phyloP scores from a whole-genome alignment of 2,797 vertebrate species.

The Poliocrania exsul region DNA sequence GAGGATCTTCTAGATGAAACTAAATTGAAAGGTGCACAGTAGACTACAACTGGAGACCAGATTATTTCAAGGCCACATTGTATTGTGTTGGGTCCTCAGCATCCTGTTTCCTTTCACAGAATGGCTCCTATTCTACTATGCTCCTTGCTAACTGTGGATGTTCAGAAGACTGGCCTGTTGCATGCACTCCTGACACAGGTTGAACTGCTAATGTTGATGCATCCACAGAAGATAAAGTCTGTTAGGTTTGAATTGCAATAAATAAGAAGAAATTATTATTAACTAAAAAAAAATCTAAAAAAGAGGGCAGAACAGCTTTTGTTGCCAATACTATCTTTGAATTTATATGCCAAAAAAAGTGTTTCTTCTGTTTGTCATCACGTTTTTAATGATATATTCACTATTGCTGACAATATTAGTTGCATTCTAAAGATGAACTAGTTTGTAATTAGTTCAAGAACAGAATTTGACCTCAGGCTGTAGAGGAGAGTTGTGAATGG shows the following conservation, averaged over 20 bases:
- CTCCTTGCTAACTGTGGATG: neutral
- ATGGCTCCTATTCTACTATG: neutral
- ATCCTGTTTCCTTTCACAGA: neutral
- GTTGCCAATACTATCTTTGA: neutral
- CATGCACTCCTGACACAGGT: neutral
- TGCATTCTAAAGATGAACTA: neutral
- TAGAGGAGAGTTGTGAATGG: neutral
- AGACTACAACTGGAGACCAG: neutral
- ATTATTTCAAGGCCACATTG: neutral
- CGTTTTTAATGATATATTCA: neutral
- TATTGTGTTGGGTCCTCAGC: neutral
- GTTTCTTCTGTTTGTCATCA: neutral
- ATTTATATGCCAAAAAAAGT: neutral
- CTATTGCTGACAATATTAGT: neutral
- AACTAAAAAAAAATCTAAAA: neutral
- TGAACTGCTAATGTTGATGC: neutral
- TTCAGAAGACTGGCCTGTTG: neutral
- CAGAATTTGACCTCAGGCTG: neutral
- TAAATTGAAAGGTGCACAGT: neutral
- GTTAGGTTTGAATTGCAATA: neutral
- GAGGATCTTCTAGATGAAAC: neutral
- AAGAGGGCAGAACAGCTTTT: neutral
- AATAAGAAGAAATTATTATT: neutral
- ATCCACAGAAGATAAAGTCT: neutral
- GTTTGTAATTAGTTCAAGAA: constrained; percentile 24